Percentiles rank a stretch among this genome's conserved stretches.
phyloP scores from a whole-genome alignment of 2,113 vertebrate genomes.

The Hemiscyllium ocellatum region DNA sequence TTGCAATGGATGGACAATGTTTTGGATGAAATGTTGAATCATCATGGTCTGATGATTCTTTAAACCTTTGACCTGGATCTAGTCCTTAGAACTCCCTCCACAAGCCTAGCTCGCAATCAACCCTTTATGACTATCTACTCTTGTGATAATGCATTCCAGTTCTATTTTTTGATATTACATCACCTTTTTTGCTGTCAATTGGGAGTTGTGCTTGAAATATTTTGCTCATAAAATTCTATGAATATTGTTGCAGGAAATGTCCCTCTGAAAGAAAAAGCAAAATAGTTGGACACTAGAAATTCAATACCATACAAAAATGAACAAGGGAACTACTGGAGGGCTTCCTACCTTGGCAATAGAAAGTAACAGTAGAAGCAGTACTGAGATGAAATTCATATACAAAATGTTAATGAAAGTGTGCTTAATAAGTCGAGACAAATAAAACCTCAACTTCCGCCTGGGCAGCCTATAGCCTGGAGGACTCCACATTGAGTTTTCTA shows the following conservation, averaged over 20 bases:
- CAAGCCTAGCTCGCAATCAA: not conserved
- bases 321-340: not conserved
- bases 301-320: not conserved
- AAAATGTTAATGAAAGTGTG: not conserved
- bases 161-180: not conserved
- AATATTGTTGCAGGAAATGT: not conserved
- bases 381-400: too few species aligned
- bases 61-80: not conserved
- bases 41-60: not conserved
- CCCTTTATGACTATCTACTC: not conserved
- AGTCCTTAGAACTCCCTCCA: not conserved
- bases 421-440: not conserved
- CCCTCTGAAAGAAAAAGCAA: not conserved
- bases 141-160: not conserved
- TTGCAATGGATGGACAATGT: not conserved
- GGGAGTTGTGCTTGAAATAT: not conserved
- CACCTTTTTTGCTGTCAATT: not conserved
- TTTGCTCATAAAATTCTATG: not conserved
- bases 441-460: too few species aligned
- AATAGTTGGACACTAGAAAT: not conserved
- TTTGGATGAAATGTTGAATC: not conserved
- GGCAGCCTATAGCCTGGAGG: too few species aligned
- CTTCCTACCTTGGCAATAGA: not conserved
- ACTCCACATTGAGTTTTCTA: too few species aligned
- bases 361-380: not conserved